Evolutionary conservation across 1,140 invertebrate species (phyloP).

Genomic region (Choristoneura fumiferana): DNA sequence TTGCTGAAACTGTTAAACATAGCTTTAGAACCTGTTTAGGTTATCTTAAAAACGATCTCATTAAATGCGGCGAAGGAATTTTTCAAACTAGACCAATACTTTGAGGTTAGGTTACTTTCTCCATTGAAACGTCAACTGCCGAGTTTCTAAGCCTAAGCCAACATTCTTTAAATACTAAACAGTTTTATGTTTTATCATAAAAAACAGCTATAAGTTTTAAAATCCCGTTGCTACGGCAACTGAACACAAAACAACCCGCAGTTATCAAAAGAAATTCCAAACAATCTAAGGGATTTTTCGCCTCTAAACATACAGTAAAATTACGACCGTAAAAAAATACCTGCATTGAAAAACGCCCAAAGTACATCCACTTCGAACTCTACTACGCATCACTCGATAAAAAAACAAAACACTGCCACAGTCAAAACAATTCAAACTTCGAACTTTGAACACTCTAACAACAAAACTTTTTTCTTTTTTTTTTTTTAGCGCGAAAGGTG

Average conservation of each 20-base stretch:
- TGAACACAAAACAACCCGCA: background rate
- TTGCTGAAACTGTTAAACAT: too few species aligned
- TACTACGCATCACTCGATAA: slow-evolving; percentile 22
- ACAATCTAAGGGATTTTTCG: background rate
- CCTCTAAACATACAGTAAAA: slow-evolving; percentile 18
- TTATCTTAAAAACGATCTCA: background rate
- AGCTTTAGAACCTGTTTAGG: background rate
- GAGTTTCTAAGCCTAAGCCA: slow-evolving; percentile 5
- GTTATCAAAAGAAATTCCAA: too few species aligned
- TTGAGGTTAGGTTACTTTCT: slow-evolving; percentile 11
- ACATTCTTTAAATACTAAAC: slow-evolving; percentile 1
- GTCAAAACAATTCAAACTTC: slow-evolving; percentile 17
- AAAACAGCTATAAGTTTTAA: background rate
- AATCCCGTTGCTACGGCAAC: slow-evolving; percentile 3
- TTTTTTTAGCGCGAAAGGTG: slow-evolving; percentile 48
- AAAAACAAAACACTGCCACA: slow-evolving; percentile 33
- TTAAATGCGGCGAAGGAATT: too few species aligned
- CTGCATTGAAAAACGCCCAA: slow-evolving; percentile 53
- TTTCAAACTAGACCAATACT: slow-evolving; percentile 1
- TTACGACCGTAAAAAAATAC: slow-evolving; percentile 35
- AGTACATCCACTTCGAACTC: slow-evolving; percentile 11
- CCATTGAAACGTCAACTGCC: slow-evolving; percentile 8
- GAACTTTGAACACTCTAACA: slow-evolving; percentile 34
- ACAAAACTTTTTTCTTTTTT: slow-evolving; percentile 29
- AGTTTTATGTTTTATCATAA: background rate